Evolutionary conservation across 1,140 invertebrate genomes (phyloP), one percentile per base, ranked within the genome.

Genomic region (Penaeus japonicus): DNA sequence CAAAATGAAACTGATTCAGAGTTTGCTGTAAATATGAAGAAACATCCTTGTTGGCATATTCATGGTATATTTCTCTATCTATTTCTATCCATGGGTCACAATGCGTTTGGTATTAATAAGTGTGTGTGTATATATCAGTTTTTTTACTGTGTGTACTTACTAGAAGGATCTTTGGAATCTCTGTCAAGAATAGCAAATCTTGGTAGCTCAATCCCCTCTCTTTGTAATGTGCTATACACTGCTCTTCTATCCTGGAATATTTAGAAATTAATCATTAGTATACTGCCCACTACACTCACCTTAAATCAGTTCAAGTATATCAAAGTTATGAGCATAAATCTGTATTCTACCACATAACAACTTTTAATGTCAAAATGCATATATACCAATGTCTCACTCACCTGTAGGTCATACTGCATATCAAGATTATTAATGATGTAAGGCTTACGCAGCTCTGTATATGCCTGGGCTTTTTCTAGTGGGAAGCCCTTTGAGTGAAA

Each of bases 401-500:
- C 96, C 94, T 98, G 97, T 87, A 99, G 97, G 92, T 98, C 97
- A 93, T 98, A 99, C 92, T 99, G 99, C 96, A 99, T 98, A 91
- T 98, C 96, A 87, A 99, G 94, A 94, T 99, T 98, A 93, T 99
- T 99, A 82, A 99, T 97, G 84, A 99, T 96, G 93, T 98, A 99
- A 0, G 99, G 98, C 93, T 98, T 97, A 84, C 98, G 94, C 77
- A 99, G 93, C 92, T 97, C 96, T 53, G 98, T 96, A 94, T 99
- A 99, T 91, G 96, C 96, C 91, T 99, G 98, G n/a, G 99, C 98
- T 94, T 99, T 99, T 91, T 98, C 97, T 85, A 99, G 94, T 5
- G 98, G 99, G 94, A 99, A 99, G 83, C 91, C 98, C 93, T 98
- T 98, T 1, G 98, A 99, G 93, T 99, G 98, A 93, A 99, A 99